Evolutionary conservation across 2,797 vertebrate species (phyloP).

Genomic region (Pterois miles): DNA sequence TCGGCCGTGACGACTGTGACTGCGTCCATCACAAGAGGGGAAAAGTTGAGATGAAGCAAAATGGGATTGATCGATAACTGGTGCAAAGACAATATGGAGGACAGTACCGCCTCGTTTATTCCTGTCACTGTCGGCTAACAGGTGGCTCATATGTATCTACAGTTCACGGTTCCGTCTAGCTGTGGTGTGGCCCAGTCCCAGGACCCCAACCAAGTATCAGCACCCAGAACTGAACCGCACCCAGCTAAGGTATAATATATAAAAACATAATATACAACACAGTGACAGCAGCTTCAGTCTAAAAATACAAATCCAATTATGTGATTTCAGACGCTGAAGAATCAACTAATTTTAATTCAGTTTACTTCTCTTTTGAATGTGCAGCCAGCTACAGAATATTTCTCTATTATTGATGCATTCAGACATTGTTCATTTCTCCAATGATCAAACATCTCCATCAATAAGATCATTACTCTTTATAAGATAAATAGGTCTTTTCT

Average conservation of each 20-base stretch:
- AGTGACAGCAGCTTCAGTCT: background rate
- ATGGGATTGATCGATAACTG: constrained; percentile 32
- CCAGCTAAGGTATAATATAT: too few species aligned
- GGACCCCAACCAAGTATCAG: background rate
- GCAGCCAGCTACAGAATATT: too few species aligned
- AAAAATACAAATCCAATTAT: background rate
- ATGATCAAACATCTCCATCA: too few species aligned
- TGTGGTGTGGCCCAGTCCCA: constrained; percentile 5
- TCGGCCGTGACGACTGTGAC: constrained; percentile 26
- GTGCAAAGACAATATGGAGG: constrained; percentile 35
- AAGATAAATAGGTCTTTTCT: too few species aligned
- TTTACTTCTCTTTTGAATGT: too few species aligned
- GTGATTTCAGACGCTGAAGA: too few species aligned
- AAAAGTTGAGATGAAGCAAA: constrained; percentile 20
- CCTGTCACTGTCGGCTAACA: constrained; percentile 27
- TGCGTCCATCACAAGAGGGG: constrained; percentile 21
- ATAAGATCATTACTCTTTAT: too few species aligned
- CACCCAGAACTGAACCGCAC: background rate
- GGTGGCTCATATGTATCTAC: constrained; percentile 32
- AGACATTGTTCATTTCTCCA: too few species aligned
- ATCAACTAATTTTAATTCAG: too few species aligned
- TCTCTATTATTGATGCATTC: too few species aligned
- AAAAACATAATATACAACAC: background rate
- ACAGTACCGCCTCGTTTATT: constrained; percentile 10
- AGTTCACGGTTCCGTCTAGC: constrained; percentile 37